phyloP scores from a whole-genome alignment of 2,113 vertebrate species.

The Alouatta palliata region DNA sequence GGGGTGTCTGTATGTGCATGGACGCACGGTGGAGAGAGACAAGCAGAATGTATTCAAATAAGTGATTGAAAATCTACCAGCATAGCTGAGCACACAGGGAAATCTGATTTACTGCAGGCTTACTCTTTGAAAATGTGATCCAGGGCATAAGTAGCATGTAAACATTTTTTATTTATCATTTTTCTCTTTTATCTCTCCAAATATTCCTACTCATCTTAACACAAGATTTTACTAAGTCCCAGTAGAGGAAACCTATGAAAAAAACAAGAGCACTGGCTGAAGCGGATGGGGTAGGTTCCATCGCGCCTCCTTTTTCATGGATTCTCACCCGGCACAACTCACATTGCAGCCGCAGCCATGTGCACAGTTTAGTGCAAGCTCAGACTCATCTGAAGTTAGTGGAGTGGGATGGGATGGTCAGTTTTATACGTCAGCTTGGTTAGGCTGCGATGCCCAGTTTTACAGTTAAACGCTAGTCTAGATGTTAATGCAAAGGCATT shows the following conservation, averaged over 20 bases:
- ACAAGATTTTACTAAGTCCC: not conserved
- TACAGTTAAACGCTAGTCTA: not conserved
- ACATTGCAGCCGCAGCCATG: rapidly evolving
- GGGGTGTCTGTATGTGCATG: not conserved
- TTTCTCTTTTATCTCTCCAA: too few relatives aligned
- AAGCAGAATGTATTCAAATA: not conserved
- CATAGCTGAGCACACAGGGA: not conserved
- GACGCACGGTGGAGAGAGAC: not conserved
- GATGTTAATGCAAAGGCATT: not conserved
- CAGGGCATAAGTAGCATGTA: not conserved
- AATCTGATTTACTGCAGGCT: not conserved
- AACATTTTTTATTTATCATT: not conserved
- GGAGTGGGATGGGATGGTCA: too few relatives aligned
- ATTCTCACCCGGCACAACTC: not conserved
- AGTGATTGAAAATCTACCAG: not conserved
- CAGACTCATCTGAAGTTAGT: not conserved
- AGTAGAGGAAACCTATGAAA: not conserved
- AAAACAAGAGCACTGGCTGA: not conserved
- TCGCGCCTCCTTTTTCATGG: rapidly evolving
- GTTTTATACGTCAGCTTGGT: too few relatives aligned
- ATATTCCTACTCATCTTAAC: too few relatives aligned
- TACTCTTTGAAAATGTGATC: not conserved
- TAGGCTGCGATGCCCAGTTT: not conserved
- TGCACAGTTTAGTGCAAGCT: not conserved
- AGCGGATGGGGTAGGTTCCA: rapidly evolving